These are phyloP conservation scores for Callimico goeldii DNA, from an alignment of 2,797 vertebrate species.

Conservation along the genomic window DNA sequence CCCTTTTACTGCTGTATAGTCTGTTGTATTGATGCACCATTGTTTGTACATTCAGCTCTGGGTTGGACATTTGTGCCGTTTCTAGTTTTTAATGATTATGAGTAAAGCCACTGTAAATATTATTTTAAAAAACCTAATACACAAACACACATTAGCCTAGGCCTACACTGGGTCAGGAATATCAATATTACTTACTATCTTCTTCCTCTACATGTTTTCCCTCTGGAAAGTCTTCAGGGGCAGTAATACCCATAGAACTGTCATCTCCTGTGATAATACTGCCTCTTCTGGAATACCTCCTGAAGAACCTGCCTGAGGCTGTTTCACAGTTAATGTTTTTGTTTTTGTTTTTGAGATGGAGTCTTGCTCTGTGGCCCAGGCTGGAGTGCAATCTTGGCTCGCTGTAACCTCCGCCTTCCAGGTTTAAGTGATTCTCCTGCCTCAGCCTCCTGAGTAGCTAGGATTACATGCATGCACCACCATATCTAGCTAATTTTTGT, in stretches of 20 bases:
- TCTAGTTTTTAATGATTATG: neutral
- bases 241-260: neutral
- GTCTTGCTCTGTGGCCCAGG: neutral
- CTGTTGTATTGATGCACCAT: neutral
- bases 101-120: neutral
- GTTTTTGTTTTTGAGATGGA: neutral
- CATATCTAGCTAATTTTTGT: neutral
- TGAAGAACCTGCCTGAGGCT: neutral
- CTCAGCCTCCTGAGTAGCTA: neutral
- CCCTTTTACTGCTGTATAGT: neutral
- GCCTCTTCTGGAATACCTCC: neutral
- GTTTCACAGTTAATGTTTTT: neutral
- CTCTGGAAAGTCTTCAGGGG: neutral
- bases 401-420: neutral
- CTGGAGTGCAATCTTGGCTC: neutral
- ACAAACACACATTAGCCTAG: neutral
- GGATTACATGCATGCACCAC: neutral
- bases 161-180: neutral
- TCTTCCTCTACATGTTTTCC: neutral
- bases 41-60: neutral
- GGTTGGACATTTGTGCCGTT: neutral
- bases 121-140: neutral
- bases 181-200: neutral
- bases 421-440: neutral
- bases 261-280: neutral